Evolutionary conservation across 1,140 invertebrate genomes (phyloP).

Genomic region (Meloidogyne chitwoodi): DNA sequence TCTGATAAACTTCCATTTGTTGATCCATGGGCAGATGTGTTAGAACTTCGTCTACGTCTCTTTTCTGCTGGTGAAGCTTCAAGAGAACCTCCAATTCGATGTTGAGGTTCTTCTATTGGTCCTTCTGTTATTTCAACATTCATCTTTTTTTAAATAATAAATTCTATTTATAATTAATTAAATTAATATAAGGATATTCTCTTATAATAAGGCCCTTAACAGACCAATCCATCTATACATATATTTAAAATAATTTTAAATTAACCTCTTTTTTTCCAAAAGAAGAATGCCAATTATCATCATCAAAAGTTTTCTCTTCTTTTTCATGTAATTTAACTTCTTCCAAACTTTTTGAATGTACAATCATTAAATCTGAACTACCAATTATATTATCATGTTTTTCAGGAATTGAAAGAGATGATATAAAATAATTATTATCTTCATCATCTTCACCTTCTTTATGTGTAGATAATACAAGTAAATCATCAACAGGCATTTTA

Average conservation of each 20-base stretch:
- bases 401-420: neutral
- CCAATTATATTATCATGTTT: neutral
- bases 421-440: neutral
- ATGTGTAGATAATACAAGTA: neutral
- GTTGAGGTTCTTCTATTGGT: constrained; percentile 7
- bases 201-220: no score
- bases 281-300: neutral
- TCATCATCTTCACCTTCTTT: constrained; percentile 1
- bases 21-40: neutral
- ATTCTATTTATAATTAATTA: constrained; percentile 9
- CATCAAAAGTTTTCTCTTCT: neutral
- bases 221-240: no score
- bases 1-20: constrained; percentile 22
- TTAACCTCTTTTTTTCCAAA: neutral
- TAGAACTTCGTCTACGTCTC: neutral
- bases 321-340: neutral
- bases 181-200: no score
- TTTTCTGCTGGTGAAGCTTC: constrained; percentile 10
- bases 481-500: neutral
- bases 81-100: neutral
- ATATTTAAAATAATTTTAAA: constrained; percentile 2
- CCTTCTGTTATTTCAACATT: constrained; percentile 15
- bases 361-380: neutral
- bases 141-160: no score
- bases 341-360: neutral